Base-by-base conservation (phyloP, 2,797 vertebrate genomes). In the Anabas testudineus region DNA sequence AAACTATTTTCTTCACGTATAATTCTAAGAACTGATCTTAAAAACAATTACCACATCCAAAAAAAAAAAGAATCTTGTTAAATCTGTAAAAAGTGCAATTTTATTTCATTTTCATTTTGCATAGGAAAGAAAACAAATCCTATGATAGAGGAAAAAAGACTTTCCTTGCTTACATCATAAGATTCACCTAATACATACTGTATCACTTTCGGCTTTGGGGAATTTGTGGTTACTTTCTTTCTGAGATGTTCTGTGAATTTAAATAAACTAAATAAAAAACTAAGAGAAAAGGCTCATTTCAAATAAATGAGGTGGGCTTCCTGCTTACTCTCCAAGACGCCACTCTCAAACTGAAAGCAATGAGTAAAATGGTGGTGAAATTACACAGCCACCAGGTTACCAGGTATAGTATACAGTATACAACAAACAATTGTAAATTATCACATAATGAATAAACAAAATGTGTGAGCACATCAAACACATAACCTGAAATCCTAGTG, bases 191-290 rank as follows among this genome's bases (percentile, higher is more conserved):
- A 71, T 37, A 60, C 28, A 53, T 24, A 53, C 39, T 32, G 16
- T 18, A 28, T 54, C 30, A 13, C 6, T 10, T 32, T 22, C 21
- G 24, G 15, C 12, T 15, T 0, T 14, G 46, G 51, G 56, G 42
- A 72, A 57, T 56, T 61, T 75, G 21, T 41, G 32, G 52, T 59
- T 4, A 49, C 15, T 69, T 60, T 74, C 66, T 22, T 37, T 68
- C 32, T 47, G 45, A 80, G 34, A 8, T 5, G 10, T 41, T 60
- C 10, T 53, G n/a, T 28, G 24, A 18, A 42, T 53, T 15, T 26
- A 56, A 30, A 67, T 34, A 6, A 28, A 16, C 10, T 37, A 45
- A 3, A 67, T 55, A 28, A 30, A 39, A 39, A 43, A 26, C 19
- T 21, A 9, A 48, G 28, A 15, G 13, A 63, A 47, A 1, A 12